Percentiles rank a stretch among this genome's conserved stretches.
phyloP scores from a whole-genome alignment of 2,113 vertebrate species.

The Saguinus imperator region DNA sequence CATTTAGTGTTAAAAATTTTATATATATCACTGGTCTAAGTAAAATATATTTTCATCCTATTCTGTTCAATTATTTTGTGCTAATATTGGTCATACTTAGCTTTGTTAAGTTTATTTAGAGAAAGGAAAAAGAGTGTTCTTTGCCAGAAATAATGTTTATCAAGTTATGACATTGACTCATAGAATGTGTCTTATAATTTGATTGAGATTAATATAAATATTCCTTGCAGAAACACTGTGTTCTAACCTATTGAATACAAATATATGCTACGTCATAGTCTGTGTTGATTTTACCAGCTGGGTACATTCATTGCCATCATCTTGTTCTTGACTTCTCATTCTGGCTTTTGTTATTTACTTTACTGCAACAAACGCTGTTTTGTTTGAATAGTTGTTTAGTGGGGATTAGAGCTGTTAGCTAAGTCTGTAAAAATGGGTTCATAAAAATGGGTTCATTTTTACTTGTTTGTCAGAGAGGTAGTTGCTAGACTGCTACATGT shows the following conservation, averaged over 20 bases:
- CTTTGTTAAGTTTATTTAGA: background rate
- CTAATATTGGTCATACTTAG: slow-evolving; percentile 10
- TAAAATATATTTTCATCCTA: slow-evolving; percentile 25
- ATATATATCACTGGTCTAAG: background rate
- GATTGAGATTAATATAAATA: background rate
- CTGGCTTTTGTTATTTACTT: slow-evolving; percentile 18
- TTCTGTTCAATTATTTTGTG: background rate
- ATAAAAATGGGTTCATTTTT: slow-evolving; percentile 22
- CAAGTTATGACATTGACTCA: background rate
- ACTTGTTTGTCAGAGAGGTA: background rate
- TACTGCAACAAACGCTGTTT: background rate
- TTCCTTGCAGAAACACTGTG: background rate
- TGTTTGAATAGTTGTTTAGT: background rate
- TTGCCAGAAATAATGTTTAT: background rate
- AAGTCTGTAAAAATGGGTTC: slow-evolving; percentile 13
- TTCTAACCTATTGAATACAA: background rate
- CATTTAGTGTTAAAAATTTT: background rate
- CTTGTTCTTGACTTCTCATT: slow-evolving; percentile 24
- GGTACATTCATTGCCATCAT: background rate
- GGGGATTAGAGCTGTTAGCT: background rate
- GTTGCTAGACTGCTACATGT: background rate
- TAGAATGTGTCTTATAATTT: background rate
- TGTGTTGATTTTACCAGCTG: slow-evolving; percentile 7
- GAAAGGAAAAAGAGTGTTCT: background rate
- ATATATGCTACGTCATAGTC: background rate